A percentile compares a stretch with the other conserved stretches of the same genome.
phyloP scores from a whole-genome alignment of 2,888 invertebrate genomes.

The Metallyticus violacea region DNA sequence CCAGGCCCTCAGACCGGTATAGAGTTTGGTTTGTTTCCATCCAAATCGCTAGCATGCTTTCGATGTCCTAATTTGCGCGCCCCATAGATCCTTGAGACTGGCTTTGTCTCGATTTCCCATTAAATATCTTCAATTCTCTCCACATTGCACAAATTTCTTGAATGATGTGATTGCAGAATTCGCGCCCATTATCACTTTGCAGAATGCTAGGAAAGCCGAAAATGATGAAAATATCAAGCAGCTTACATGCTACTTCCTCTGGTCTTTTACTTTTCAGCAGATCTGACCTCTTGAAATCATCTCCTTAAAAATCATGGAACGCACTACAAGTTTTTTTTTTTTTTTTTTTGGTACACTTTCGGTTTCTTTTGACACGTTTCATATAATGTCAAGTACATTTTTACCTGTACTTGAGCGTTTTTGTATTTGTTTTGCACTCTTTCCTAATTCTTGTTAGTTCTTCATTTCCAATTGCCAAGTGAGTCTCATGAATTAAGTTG shows the following conservation, averaged over 20 bases:
- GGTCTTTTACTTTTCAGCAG: slow-evolving; percentile 42
- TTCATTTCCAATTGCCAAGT: too few species aligned
- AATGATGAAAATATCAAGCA: slow-evolving; percentile 43
- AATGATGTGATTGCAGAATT: slow-evolving; percentile 38
- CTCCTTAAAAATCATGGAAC: slow-evolving; percentile 34
- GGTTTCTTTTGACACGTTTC: background rate
- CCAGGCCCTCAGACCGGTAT: slow-evolving; percentile 45
- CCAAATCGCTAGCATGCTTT: slow-evolving; percentile 39
- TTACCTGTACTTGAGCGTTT: too few species aligned
- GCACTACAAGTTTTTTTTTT: too few species aligned
- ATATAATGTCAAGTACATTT: background rate
- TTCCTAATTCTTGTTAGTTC: too few species aligned
- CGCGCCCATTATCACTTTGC: slow-evolving; percentile 42
- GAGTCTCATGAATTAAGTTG: too few species aligned
- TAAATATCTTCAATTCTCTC: slow-evolving; percentile 43
- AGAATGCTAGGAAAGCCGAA: slow-evolving; percentile 43
- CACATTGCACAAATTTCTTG: slow-evolving; percentile 36
- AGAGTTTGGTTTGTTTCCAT: slow-evolving; percentile 41
- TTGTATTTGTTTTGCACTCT: background rate
- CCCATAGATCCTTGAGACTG: slow-evolving; percentile 41
- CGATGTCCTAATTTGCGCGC: slow-evolving; percentile 33
- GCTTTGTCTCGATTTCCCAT: slow-evolving; percentile 43
- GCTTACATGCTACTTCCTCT: slow-evolving; percentile 41
- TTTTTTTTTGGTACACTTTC: too few species aligned
- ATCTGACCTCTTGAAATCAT: slow-evolving; percentile 41